Base-by-base conservation (phyloP, 2,113 vertebrate genomes). In the Neolamprologus cancellatus region DNA sequence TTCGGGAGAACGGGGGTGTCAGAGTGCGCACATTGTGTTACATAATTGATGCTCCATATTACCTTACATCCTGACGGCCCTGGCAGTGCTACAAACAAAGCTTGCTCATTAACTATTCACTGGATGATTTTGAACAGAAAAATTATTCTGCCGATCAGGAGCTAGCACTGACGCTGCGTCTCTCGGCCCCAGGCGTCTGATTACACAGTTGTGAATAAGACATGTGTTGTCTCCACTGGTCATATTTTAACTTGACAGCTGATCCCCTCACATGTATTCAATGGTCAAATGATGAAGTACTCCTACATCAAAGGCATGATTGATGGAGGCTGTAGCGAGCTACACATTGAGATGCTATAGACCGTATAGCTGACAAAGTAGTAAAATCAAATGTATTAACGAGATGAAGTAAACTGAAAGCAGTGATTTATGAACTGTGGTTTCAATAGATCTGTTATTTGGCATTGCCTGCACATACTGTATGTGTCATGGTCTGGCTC, bases 21-120 rank as follows among this genome's bases (percentile, higher is more conserved):
- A 66, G 80, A 85, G 86, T 88, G 76, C 79, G 61, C 88, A 82
- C 78, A 3, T 53, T 82, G 86, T 87, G 83, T 57, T 95, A 85
- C 94, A 97, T 97, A 96, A 97, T 97, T 94, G 69, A 97, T 95
- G 93, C 71, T 91, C 92, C 91, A 95, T 96, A 95, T 96, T 95
- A 94, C 50, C 86, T 97, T 97, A 95, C 92, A 91, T 90, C 81
- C 94, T 94, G 93, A 25, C 46, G 64, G 76, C 54, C 92, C 93
- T 64, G 85, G 83, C 83, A 61, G 92, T 64, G 52, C 87, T 87
- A 90, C 92, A 90, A 96, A 94, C 88, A 94, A 92, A 91, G 93
- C 90, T 82, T 8, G 55, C 13, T 82, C 91, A 96, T 96, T 96
- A 96, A 95, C 90, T 96, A 97, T 96, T 96, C 90, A 95, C 90